phyloP scores from a whole-genome alignment of 2,797 vertebrate genomes.

The Vespertilio murinus region DNA sequence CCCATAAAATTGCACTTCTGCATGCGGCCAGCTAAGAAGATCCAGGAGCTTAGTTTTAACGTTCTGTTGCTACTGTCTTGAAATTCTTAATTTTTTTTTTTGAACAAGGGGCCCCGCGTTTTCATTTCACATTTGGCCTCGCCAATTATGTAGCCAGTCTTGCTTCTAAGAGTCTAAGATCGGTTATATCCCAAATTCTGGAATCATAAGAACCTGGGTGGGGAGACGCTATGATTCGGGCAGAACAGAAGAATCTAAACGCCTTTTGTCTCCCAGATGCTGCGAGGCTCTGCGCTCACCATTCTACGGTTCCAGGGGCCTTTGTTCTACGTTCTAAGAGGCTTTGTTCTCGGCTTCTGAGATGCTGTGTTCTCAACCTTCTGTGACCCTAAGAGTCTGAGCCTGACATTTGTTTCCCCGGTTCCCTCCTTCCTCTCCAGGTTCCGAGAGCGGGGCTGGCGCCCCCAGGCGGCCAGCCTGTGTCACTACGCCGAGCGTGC shows the following conservation, averaged over 20 bases:
- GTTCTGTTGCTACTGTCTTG: background rate
- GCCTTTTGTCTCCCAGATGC: conserved; percentile 60
- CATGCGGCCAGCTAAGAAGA: background rate
- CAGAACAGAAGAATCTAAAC: conserved; percentile 28
- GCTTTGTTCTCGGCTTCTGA: conserved; percentile 67
- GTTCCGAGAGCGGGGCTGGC: background rate
- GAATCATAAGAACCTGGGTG: background rate
- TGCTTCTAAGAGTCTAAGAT: background rate
- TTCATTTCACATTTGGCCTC: background rate
- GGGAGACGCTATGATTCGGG: background rate
- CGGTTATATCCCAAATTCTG: background rate
- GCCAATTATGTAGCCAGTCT: background rate
- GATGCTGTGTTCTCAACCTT: conserved; percentile 61
- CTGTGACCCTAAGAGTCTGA: background rate
- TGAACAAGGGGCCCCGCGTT: background rate
- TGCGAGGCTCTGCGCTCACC: background rate
- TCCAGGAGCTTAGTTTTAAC: background rate
- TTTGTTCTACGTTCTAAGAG: conserved; percentile 71
- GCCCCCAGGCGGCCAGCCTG: conserved; percentile 59
- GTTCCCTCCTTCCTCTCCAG: background rate
- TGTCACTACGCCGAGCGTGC: conserved; percentile 16
- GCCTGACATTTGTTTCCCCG: background rate
- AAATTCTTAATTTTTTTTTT: conserved; percentile 32
- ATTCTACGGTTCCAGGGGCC: conserved; percentile 27
- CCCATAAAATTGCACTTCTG: background rate